A percentile compares a stretch with the other conserved stretches of the same genome.
Conservation (phyloP, 2,888 invertebrate species). For the Lypha dubia region DNA sequence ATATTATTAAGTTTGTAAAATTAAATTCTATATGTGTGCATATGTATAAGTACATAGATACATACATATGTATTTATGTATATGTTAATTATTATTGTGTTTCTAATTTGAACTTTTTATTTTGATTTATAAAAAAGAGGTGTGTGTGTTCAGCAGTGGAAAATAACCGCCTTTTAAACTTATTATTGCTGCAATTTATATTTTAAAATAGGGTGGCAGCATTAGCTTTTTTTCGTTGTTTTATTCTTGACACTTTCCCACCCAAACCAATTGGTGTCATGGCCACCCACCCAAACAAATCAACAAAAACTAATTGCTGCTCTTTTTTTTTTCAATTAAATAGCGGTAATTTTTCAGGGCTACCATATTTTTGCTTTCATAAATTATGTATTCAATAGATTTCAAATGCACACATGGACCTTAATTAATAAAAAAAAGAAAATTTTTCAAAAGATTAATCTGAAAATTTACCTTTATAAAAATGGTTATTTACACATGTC, state of each 20-base stretch:
- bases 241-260: conserved; percentile 37
- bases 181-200: not conserved
- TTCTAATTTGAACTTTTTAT: not conserved
- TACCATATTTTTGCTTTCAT: conserved; percentile 2
- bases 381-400: not conserved
- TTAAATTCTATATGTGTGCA: conserved; percentile 25
- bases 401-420: not conserved
- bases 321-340: conserved; percentile 33
- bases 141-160: conserved; percentile 5
- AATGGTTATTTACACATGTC: no score
- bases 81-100: not conserved
- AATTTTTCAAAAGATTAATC: no score
- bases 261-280: conserved; percentile 46
- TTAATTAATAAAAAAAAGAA: not conserved
- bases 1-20: conserved; percentile 5
- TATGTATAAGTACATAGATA: no score
- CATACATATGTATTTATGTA: no score
- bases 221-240: conserved; percentile 12
- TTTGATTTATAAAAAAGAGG: not conserved
- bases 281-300: not conserved
- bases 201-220: conserved; percentile 21
- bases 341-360: conserved; percentile 21
- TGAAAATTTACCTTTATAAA: no score
- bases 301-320: conserved; percentile 15
- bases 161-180: conserved; percentile 15